Conservation (phyloP, 1,140 invertebrate genomes). For the Caenorhabditis brenneri region DNA sequence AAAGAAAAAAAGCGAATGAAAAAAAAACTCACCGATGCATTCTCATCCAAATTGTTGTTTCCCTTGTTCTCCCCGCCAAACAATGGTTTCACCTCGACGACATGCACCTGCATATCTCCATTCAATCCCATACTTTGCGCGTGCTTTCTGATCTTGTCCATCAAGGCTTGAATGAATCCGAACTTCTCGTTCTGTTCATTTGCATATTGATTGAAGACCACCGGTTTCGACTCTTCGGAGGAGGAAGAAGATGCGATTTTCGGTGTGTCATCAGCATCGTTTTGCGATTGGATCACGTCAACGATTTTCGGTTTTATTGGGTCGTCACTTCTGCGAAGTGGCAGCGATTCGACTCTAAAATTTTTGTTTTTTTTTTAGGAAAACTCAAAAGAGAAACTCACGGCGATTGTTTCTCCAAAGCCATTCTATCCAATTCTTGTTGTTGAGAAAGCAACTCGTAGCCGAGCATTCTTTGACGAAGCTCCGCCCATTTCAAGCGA, state of each 20-base stretch:
- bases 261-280: no score
- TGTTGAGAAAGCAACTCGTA: constrained; percentile 47
- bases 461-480: constrained; percentile 49
- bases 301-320: constrained; percentile 11
- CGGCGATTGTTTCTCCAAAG: constrained; percentile 19
- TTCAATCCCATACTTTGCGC: constrained; percentile 69
- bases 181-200: constrained; percentile 45
- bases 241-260: not conserved
- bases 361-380: not conserved
- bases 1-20: not conserved
- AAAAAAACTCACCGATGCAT: not conserved
- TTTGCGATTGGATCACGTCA: not conserved
- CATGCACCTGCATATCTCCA: constrained; percentile 70
- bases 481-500: constrained; percentile 63
- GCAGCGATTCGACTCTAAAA: not conserved
- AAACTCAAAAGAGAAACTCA: not conserved
- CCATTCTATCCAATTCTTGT: constrained; percentile 30
- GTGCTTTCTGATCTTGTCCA: constrained; percentile 67
- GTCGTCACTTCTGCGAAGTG: constrained; percentile 44
- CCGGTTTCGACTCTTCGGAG: not conserved
- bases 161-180: constrained; percentile 59
- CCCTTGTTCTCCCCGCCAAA: not conserved
- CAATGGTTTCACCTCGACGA: constrained; percentile 63
- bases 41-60: constrained; percentile 40
- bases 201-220: not conserved